Conservation (phyloP, 2,888 invertebrate genomes). For the Drosophila tanythrix region DNA sequence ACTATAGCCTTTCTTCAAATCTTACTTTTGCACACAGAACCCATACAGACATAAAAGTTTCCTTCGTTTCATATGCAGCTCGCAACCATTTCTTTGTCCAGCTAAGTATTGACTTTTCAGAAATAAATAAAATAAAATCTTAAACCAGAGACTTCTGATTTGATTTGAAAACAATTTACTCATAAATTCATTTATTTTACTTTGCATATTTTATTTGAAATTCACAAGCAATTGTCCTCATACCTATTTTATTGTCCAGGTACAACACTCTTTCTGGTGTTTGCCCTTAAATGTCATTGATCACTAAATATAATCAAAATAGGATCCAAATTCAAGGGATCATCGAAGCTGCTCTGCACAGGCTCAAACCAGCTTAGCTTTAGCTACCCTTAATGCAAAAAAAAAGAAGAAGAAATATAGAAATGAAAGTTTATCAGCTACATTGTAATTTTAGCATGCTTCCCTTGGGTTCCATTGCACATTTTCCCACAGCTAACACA, state of each 20-base stretch:
- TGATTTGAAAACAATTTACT: too few relatives aligned
- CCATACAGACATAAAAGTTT: too few relatives aligned
- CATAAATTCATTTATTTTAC: too few relatives aligned
- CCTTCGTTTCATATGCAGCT: too few relatives aligned
- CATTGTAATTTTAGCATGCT: conserved; percentile 39
- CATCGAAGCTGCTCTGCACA: neutral
- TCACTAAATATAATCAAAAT: neutral
- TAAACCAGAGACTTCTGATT: too few relatives aligned
- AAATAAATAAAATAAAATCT: too few relatives aligned
- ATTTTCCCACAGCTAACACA: conserved; percentile 45
- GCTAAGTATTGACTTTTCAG: too few relatives aligned
- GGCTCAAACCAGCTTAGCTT: neutral
- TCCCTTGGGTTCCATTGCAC: conserved; percentile 55
- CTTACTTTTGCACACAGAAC: too few relatives aligned
- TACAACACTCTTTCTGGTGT: neutral
- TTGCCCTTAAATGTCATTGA: neutral
- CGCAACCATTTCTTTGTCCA: too few relatives aligned
- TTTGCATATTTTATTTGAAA: neutral
- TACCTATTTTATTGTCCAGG: neutral
- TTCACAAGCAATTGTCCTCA: neutral
- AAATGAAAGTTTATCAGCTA: conserved; percentile 17
- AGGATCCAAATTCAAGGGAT: neutral
- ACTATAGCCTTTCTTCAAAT: too few relatives aligned
- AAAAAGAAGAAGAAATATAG: neutral
- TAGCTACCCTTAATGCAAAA: neutral